Evolutionary conservation across 2,797 vertebrate genomes (phyloP), one percentile per base, ranked within the genome.

Genomic region (Catamblyrhynchus diadema): DNA sequence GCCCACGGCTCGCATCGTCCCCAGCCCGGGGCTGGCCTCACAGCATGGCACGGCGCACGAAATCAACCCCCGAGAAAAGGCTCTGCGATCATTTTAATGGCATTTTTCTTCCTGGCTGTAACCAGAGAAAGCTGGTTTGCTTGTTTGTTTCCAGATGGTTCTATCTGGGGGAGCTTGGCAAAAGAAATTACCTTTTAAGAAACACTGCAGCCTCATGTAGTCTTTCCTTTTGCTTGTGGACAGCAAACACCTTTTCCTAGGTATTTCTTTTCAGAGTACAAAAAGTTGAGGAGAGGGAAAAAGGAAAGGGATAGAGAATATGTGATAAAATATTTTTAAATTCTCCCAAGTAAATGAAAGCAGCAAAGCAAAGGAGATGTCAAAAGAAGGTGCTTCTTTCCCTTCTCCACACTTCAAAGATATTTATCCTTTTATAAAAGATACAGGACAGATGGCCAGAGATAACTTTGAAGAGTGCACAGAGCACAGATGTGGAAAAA

Each of bases 251-350:
- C 50, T 94, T 93, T 89, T 87, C 91, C 85, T 88, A 93, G 62
- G 80, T 83, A 86, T 67, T 96, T 42, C 69, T 95, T 95, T 96
- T 90, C 86, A 65, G 33, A 3, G 74, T 50, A 80, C 28, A 30
- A 90, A 56, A 95, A 92, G 33, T 12, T 48, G 56, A n/a, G 56
- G 33, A 45, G 13, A 4, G 14, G 8, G 19, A 87, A 50, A 81
- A 79, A 96, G 51, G 21, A 81, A 79, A 28, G 32, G 54, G 72
- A 54, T 14, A 60, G 39, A 30, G 32, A 94, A 74, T n/a, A 92
- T 50, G 61, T 77, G 80, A 93, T 95, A 75, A 96, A 95, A 95
- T 93, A 97, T 94, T 96, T 96, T 95, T 48, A 90, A 96, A 90
- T 88, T 93, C 91, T 93, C 59, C 72, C 78, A 91, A 78, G 71